Percentiles rank a stretch among this genome's conserved stretches.
These are phyloP conservation scores for Xylocopa sonorina DNA, from an alignment of 1,140 invertebrate species.

Conservation along the genomic window DNA sequence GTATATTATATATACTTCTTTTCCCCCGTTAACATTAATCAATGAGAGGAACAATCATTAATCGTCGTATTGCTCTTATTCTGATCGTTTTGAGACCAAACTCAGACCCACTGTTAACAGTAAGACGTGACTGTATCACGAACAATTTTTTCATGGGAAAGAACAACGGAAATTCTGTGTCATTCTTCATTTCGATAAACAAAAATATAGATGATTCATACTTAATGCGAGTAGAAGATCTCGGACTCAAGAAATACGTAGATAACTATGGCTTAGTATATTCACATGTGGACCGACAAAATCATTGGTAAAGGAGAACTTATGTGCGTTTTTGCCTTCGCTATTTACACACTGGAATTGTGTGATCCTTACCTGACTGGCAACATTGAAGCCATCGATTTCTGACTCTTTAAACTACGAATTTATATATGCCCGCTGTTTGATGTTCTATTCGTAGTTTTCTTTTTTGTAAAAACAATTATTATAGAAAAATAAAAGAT, in stretches of 20 bases:
- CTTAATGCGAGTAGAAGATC: conserved; percentile 34
- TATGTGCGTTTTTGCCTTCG: conserved; percentile 57
- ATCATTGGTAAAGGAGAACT: conserved; percentile 57
- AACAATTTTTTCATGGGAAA: conserved; percentile 23
- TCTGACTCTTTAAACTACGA: conserved; percentile 44
- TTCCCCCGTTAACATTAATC: conserved; percentile 31
- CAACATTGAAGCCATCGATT: conserved; percentile 28
- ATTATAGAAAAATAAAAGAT: conserved; percentile 65
- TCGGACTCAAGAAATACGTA: conserved; percentile 50
- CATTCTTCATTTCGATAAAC: conserved; percentile 23
- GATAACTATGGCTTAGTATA: conserved; percentile 55
- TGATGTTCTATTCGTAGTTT: conserved; percentile 38
- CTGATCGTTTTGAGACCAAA: conserved; percentile 34
- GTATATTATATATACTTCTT: conserved; percentile 49
- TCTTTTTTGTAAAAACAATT: conserved; percentile 66
- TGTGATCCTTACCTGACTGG: conserved; percentile 47
- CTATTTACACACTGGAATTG: conserved; percentile 45
- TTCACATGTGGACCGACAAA: conserved; percentile 48
- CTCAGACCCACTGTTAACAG: conserved; percentile 38
- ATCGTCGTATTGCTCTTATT: conserved; percentile 39
- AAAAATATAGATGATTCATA: conserved; percentile 39
- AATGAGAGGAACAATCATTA: conserved; percentile 51
- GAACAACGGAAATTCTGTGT: conserved; percentile 45
- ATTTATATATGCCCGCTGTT: conserved; percentile 27
- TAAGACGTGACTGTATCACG: conserved; percentile 32